Base-by-base conservation (phyloP, 2,113 vertebrate genomes). In the Hyaena hyaena region DNA sequence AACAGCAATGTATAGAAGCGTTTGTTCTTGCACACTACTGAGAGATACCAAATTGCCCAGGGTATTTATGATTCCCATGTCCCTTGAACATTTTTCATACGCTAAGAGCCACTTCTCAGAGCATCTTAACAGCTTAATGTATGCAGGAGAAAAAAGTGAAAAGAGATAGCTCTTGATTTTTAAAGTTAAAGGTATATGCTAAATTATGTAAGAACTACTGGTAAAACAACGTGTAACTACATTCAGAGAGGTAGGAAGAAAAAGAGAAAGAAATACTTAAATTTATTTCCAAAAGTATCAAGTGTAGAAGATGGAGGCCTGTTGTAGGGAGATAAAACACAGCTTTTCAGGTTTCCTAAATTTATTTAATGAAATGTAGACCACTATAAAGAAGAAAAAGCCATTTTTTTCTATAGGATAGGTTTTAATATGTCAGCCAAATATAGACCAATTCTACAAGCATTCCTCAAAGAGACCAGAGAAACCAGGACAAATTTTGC, bases 171-270 rank as follows among this genome's bases (percentile, higher is more conserved):
- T 95, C 92, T 84, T 95, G 39, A 65, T 88, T 84, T 95, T 95
- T 92, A 97, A 90, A 43, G 39, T 80, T 90, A 91, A 95, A 85
- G 23, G 21, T 55, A 81, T 68, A 68, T 48, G 85, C n/a, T 96
- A 93, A 93, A 79, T 90, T 95, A 81, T 39, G 6, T 93, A 83
- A 93, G 53, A 96, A 82, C 50, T 94, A 61, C 53, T 45, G 68
- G 45, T 74, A 91, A 95, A 95, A 97, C 77, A 93, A 92, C 43
- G 87, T 96, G 24, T 68, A 97, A 68, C 12, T 95, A 39, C 43
- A 95, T 90, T 96, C 12, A 17, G 24, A 90, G 65, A 81, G 58
- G 39, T 79, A 96, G 43, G 63, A 98, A 83, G n/a, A 94, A 95
- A 96, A 94, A 73, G 50, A 92, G 55, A 95, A 77, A 95, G n/a